Evolutionary conservation across 2,797 vertebrate species (phyloP).

Genomic region (Pithecia hirsuta): DNA sequence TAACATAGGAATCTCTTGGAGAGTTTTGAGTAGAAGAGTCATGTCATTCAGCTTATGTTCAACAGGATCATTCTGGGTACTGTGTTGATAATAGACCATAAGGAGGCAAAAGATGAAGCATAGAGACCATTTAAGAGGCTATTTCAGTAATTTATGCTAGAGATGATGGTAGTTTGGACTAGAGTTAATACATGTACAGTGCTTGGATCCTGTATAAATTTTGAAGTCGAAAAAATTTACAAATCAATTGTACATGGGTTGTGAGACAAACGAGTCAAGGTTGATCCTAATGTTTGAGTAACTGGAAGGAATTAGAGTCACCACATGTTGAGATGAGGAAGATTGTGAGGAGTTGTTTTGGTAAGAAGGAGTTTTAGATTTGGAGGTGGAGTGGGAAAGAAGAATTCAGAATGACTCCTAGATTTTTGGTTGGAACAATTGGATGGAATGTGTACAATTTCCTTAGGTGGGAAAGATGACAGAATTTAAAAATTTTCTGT

Average conservation of each 20-base stretch:
- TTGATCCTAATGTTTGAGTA: background rate
- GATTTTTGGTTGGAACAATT: constrained; percentile 24
- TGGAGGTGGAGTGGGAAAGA: background rate
- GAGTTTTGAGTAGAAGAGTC: background rate
- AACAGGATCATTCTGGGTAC: background rate
- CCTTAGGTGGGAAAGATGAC: background rate
- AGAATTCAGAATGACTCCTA: background rate
- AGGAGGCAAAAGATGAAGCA: background rate
- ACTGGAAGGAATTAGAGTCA: background rate
- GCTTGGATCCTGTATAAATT: background rate
- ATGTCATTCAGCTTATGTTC: background rate
- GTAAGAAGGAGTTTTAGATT: background rate
- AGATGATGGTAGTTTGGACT: background rate
- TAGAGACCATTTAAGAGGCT: background rate
- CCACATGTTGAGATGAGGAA: background rate
- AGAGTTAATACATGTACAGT: background rate
- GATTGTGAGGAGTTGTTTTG: background rate
- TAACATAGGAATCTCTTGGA: background rate
- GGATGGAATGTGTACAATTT: background rate
- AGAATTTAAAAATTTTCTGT: background rate
- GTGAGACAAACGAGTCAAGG: background rate
- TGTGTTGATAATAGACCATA: background rate
- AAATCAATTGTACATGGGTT: background rate
- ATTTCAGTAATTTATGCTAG: background rate
- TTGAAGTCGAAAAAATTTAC: background rate